These are phyloP conservation scores for Eremobia ochroleuca DNA, from an alignment of 2,888 invertebrate species.

Conservation along the genomic window DNA sequence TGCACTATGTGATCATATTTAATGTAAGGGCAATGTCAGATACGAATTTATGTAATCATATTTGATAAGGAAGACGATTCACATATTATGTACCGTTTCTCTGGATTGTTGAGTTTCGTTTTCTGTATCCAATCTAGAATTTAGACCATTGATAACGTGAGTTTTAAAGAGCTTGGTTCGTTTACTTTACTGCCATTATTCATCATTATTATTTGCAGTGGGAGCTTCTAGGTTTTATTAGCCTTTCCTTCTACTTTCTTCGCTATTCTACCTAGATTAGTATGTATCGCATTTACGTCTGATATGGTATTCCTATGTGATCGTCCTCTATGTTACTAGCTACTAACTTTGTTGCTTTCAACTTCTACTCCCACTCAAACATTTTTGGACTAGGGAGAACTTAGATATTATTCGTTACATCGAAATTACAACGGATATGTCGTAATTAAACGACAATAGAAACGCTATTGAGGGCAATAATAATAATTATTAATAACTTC, in stretches of 20 bases:
- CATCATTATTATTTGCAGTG: not conserved
- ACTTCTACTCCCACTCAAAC: not conserved
- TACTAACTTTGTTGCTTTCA: not conserved
- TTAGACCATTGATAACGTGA: constrained; percentile 9
- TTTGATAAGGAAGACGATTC: constrained; percentile 75
- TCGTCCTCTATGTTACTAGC: not conserved
- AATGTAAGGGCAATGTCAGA: constrained; percentile 88
- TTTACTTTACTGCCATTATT: constrained; percentile 4
- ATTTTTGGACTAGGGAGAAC: not conserved
- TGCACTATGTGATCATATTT: constrained; percentile 71
- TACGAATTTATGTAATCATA: constrained; percentile 80
- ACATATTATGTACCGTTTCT: constrained; percentile 64
- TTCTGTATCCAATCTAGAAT: constrained; percentile 46
- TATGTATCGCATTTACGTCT: not conserved
- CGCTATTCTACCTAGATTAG: not conserved
- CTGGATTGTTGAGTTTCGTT: constrained; percentile 46
- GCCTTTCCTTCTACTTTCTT: not conserved
- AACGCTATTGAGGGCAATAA: constrained; percentile 17
- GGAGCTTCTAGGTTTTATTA: not conserved
- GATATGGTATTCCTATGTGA: not conserved
- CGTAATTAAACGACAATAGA: constrained; percentile 43
- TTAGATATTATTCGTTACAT: not conserved
- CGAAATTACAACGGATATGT: constrained; percentile 47
- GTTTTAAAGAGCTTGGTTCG: not conserved
- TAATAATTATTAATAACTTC: constrained; percentile 56